Percentiles rank a stretch among this genome's conserved stretches.
phyloP scores from a whole-genome alignment of 2,797 vertebrate species.

The Cryptoprocta ferox region DNA sequence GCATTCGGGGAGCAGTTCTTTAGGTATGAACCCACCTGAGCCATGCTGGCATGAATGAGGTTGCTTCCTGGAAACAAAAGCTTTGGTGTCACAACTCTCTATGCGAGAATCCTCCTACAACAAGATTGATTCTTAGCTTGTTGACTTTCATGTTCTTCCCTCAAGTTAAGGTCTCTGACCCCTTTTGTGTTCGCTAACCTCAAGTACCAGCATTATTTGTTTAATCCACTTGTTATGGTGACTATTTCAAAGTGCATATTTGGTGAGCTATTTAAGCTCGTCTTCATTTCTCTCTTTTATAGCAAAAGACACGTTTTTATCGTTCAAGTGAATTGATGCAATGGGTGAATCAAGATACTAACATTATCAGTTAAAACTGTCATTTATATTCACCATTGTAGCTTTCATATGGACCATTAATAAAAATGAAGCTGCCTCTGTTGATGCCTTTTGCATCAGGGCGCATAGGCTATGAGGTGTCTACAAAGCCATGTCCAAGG shows the following conservation, averaged over 20 bases:
- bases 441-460: background rate
- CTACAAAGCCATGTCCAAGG: background rate
- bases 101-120: no score
- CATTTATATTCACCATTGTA: background rate
- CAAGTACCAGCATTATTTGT: background rate
- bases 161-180: background rate
- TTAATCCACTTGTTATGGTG: background rate
- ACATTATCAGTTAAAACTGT: background rate
- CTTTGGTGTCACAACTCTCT: no score
- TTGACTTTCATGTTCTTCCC: background rate
- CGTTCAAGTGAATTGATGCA: background rate
- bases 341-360: background rate
- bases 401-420: background rate
- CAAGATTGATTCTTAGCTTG: background rate
- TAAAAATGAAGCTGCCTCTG: background rate
- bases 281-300: background rate
- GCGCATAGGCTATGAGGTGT: background rate
- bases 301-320: background rate
- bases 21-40: no score
- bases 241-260: background rate
- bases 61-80: no score
- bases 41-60: no score
- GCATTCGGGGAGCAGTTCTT: no score
- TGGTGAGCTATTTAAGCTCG: background rate
- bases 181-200: background rate